Base-by-base conservation (phyloP, 1,140 invertebrate species). In the Battus philenor region DNA sequence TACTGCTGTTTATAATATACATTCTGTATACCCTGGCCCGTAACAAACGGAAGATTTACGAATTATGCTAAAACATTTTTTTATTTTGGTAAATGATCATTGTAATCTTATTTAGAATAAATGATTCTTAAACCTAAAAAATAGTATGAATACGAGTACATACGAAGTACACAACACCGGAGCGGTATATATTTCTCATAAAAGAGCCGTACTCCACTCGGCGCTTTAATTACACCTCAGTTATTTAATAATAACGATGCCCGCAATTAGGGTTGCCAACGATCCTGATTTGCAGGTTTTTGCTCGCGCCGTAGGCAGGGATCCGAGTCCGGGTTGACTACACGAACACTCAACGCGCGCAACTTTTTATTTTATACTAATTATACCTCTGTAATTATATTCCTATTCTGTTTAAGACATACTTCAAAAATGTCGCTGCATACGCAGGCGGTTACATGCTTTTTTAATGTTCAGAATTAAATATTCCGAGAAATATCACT, bases 211-310 rank as follows among this genome's bases (percentile, higher is more conserved):
- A 47, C 36, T 47, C 43, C 30, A 43, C 49, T 50, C 56, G 43
- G 41, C 46, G 32, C 46, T 63, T 59, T 54, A 62, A 66, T 66
- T 59, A 39, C 38, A 43, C 31, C 48, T 29, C 31, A 50, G 59
- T 58, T 62, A 63, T 62, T 68, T 68, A 59, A 56, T 59, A 66
- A 62, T 59, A 56, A 58, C 52, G 50, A 64, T 65, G 61, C 26
- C 50, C 39, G 49, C 49, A 49, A 54, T 61, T 61, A 44, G 49
- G 49, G 22, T 51, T 38, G 24, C 49, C 31, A 44, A 31, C 18
- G 30, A 41, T 30, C 36, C 29, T 38, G 15, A 47, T 36, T 36
- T 41, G 22, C 38, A 12, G 24, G 11, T 41, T 41, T 41, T 39
- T 41, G 8, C 38, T 13, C 24, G 12, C 12, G 22, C 38, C 33